Evolutionary conservation across 2,113 vertebrate species (phyloP).

Genomic region (Mustelus asterias): DNA sequence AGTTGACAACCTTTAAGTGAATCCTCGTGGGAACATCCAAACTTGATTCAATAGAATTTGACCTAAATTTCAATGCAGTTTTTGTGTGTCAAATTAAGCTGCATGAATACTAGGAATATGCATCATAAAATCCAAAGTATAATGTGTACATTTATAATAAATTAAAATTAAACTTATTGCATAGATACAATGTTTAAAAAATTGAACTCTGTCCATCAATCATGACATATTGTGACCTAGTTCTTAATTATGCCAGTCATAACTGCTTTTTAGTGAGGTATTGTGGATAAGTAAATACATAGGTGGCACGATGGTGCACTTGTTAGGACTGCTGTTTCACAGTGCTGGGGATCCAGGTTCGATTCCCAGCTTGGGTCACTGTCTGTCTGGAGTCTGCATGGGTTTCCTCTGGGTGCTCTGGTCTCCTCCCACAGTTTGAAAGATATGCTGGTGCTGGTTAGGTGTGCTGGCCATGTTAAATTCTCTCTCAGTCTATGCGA

Average conservation of each 20-base stretch:
- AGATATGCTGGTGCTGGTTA: no score
- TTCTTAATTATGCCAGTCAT: neutral
- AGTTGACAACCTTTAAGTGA: neutral
- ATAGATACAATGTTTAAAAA: conserved; percentile 15
- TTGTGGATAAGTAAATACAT: neutral
- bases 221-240: neutral
- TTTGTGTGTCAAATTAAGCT: conserved; percentile 9
- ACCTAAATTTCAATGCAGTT: conserved; percentile 2
- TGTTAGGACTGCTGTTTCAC: no score
- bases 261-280: neutral
- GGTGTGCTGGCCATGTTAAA: no score
- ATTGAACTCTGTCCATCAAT: conserved; percentile 14
- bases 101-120: neutral
- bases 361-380: no score
- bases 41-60: neutral
- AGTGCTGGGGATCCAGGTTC: no score
- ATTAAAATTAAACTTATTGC: neutral
- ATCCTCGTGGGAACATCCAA: neutral
- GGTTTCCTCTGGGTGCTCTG: no score
- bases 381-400: no score
- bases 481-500: no score
- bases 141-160: conserved; percentile 9
- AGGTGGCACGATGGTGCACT: no score
- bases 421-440: no score
- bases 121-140: conserved; percentile 18